phyloP scores from a whole-genome alignment of 2,888 invertebrate species.

The Homarus gammarus region DNA sequence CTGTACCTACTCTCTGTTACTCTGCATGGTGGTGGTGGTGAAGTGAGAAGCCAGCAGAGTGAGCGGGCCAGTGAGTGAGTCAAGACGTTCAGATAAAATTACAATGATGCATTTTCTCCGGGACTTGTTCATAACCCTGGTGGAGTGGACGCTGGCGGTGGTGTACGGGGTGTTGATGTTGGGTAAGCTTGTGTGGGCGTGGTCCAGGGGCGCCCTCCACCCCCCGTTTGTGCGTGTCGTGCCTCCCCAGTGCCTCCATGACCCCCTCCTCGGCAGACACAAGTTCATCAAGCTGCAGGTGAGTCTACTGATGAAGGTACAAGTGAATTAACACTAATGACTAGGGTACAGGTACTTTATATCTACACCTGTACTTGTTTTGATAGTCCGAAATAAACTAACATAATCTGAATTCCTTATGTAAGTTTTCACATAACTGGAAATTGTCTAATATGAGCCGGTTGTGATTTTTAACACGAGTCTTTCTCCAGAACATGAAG shows the following conservation, averaged over 20 bases:
- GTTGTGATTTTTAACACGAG: no score
- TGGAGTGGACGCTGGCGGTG: slow-evolving; percentile 38
- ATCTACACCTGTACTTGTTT: no score
- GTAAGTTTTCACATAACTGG: no score
- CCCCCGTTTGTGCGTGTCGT: background rate
- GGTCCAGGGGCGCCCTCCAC: slow-evolving; percentile 3
- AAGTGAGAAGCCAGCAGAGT: background rate
- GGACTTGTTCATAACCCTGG: background rate
- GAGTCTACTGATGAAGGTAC: background rate
- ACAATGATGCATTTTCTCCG: background rate
- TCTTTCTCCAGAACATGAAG: slow-evolving; percentile 80
- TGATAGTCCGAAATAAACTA: no score
- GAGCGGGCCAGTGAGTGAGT: no score
- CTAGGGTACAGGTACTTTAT: no score
- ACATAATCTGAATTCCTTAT: no score
- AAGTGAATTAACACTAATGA: no score
- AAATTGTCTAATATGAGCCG: no score
- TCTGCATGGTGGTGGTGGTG: no score
- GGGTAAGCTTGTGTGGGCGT: slow-evolving; percentile 16
- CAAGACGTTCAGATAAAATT: background rate
- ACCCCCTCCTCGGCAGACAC: slow-evolving; percentile 60
- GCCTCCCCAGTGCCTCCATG: slow-evolving; percentile 52
- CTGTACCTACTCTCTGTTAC: no score
- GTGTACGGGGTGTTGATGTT: slow-evolving; percentile 29
- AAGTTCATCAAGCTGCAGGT: slow-evolving; percentile 68